Conservation (phyloP, 2,797 vertebrate genomes). For the Myotis myotis region DNA sequence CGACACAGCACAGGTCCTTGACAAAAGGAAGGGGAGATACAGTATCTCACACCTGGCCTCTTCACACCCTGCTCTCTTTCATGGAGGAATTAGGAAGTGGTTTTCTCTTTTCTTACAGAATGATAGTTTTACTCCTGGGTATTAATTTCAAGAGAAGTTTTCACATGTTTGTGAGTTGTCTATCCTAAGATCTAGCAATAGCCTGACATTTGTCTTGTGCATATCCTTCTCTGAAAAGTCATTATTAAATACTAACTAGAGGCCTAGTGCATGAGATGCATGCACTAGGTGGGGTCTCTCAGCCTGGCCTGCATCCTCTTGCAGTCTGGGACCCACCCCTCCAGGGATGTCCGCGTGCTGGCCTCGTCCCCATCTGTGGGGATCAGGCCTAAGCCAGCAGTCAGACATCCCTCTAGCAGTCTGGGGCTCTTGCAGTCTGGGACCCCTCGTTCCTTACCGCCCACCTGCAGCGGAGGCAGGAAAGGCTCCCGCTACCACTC, state of each 20-base stretch:
- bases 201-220: neutral
- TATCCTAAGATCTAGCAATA: neutral
- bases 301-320: too few relatives aligned
- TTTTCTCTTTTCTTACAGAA: neutral
- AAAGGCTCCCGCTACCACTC: too few relatives aligned
- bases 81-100: neutral
- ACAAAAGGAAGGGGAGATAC: neutral
- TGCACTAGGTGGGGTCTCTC: too few relatives aligned
- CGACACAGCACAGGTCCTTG: neutral
- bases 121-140: neutral
- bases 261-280: too few relatives aligned
- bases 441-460: too few relatives aligned
- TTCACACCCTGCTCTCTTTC: neutral
- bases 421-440: too few relatives aligned
- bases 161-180: neutral
- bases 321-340: too few relatives aligned
- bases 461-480: fast-evolving
- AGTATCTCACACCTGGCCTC: neutral
- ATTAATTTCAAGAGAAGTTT: neutral
- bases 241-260: neutral
- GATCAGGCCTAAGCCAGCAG: too few relatives aligned
- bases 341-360: too few relatives aligned
- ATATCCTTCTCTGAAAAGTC: neutral
- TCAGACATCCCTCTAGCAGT: too few relatives aligned
- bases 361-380: too few relatives aligned